Conservation (phyloP, 2,113 vertebrate species). For the Isurus oxyrinchus region DNA sequence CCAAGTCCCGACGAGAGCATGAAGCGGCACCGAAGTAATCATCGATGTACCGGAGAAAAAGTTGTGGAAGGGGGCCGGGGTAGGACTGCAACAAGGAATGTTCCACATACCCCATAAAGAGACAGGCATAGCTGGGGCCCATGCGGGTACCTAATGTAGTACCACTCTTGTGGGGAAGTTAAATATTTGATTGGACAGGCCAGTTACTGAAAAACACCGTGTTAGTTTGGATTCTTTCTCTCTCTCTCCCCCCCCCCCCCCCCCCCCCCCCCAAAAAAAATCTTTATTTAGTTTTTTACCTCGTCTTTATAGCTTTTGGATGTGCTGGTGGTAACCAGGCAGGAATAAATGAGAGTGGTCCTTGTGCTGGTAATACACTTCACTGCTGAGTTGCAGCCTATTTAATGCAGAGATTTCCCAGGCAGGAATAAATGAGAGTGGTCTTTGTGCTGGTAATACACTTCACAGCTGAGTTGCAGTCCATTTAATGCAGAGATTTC, state of each 20-base stretch:
- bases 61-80: too few relatives aligned
- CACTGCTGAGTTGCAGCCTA: background rate
- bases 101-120: too few relatives aligned
- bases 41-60: too few relatives aligned
- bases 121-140: too few relatives aligned
- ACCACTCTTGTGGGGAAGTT: background rate
- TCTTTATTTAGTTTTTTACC: background rate
- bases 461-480: background rate
- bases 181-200: background rate
- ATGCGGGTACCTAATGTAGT: too few relatives aligned
- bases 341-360: background rate
- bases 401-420: background rate
- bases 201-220: background rate
- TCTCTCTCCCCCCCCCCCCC: too few relatives aligned
- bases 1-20: too few relatives aligned
- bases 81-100: too few relatives aligned
- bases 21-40: too few relatives aligned
- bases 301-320: background rate
- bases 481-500: background rate
- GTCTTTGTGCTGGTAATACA: background rate
- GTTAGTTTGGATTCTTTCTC: background rate
- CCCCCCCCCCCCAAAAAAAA: too few relatives aligned
- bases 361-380: background rate
- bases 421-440: background rate
- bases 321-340: background rate